Base-by-base conservation (phyloP, 2,888 invertebrate species). In the Xylophagus ater region DNA sequence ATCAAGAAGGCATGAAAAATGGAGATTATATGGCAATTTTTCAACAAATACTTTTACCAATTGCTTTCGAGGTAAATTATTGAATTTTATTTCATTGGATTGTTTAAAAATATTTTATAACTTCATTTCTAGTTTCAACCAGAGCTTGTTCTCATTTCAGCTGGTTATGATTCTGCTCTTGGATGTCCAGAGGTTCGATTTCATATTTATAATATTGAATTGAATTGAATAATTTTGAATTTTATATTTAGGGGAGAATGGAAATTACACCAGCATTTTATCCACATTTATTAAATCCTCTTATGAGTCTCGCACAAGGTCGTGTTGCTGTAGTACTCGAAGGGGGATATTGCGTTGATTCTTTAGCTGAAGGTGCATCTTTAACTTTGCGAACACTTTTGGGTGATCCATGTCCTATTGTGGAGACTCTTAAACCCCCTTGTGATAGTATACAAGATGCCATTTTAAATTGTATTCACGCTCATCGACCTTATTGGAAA, bases 221-320 rank as follows among this genome's bases (percentile, higher is more conserved):
- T 33, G 7, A 19, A 18, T 29, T 23, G 33, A 10, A 31, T 19
- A 19, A 28, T 36, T 50, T 53, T 60, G 40, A n/a, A n/a, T n/a
- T n/a, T n/a, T n/a, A n/a, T n/a, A n/a, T n/a, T n/a, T 59, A 90
- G 86, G 96, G 96, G 29, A 77, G 85, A 63, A 96, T 96, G 94
- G 73, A 79, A 53, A 68, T 97, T 2, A 84, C 82, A 0, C 94
- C 96, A 1, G 83, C 82, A 2, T 83, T 83, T 58, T 97, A 89
- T 67, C 76, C 84, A 2, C 85, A 88, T 58, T 62, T 89, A 42
- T 67, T 90, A 2, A 75, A 81, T 37, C 75, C 82, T 33, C 61
- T 90, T 46, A 68, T 83, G 58, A 70, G 76, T 47, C 60, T 87
- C 21, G 89, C 90, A 6, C 68, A 75, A 44, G 81, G 89, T 9